phyloP scores from a whole-genome alignment of 2,888 invertebrate genomes.

The Amphiduros pacificus region DNA sequence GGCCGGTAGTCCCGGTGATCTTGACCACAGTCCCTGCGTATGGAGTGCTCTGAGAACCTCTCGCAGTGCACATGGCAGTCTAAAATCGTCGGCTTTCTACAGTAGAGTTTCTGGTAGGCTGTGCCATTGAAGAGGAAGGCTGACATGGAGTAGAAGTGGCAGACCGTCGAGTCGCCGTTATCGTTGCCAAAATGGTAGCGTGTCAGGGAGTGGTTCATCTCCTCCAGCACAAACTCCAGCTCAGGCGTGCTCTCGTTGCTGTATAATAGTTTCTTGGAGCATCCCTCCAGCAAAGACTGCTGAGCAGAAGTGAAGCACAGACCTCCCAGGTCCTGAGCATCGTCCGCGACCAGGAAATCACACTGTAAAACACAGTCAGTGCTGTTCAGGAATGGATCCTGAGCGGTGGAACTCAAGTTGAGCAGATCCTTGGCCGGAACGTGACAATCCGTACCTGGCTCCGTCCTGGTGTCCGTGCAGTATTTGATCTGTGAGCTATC shows the following conservation, averaged over 20 bases:
- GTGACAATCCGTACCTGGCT: constrained; percentile 2
- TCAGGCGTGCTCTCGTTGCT: not conserved
- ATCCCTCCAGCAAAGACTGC: not conserved
- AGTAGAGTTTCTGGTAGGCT: constrained; percentile 5
- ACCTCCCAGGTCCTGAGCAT: no score
- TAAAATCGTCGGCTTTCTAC: not conserved
- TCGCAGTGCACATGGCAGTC: constrained; percentile 2
- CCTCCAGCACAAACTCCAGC: constrained; percentile 10
- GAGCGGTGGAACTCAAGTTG: constrained; percentile 1
- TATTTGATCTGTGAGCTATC: constrained; percentile 3
- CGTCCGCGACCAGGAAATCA: constrained; percentile 7
- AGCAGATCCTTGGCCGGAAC: constrained; percentile 1
- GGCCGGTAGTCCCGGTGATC: not conserved
- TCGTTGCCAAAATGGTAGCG: constrained; percentile 4
- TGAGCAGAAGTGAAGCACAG: not conserved
- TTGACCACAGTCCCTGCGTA: not conserved
- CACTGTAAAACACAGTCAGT: constrained; percentile 10
- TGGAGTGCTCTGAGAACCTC: not conserved
- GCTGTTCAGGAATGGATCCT: constrained; percentile 4
- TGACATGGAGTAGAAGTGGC: constrained; percentile 13
- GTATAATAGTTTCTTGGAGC: not conserved
- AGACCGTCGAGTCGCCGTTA: constrained; percentile 2
- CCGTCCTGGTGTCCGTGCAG: constrained; percentile 3
- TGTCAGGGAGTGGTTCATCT: constrained; percentile 6
- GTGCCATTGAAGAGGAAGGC: constrained; percentile 6